phyloP scores from a whole-genome alignment of 2,888 invertebrate genomes.

The Orthonevra nobilis region DNA sequence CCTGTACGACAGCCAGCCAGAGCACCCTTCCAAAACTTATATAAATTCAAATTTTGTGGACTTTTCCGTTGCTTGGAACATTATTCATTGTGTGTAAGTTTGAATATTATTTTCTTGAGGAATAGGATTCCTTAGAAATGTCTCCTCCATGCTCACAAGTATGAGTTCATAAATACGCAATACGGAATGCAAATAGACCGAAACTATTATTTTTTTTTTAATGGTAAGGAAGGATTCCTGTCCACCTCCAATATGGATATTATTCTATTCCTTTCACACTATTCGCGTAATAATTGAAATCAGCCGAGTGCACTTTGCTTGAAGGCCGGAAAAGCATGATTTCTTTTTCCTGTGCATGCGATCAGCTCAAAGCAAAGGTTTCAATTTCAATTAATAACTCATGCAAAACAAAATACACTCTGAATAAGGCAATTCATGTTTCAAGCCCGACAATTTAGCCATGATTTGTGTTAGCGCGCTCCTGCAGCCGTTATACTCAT shows the following conservation, averaged over 20 bases:
- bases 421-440: slow-evolving; percentile 31
- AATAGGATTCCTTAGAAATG: no score
- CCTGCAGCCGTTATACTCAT: slow-evolving; percentile 20
- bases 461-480: slow-evolving; percentile 61
- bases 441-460: slow-evolving; percentile 41
- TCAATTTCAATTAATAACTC: slow-evolving; percentile 48
- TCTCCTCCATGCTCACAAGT: no score
- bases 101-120: background rate
- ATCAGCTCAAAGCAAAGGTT: no score
- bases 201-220: no score
- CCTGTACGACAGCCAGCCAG: no score
- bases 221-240: no score
- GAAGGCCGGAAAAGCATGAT: slow-evolving; percentile 9
- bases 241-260: no score
- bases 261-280: no score
- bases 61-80: slow-evolving; percentile 23
- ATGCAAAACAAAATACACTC: slow-evolving; percentile 15
- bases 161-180: background rate
- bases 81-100: slow-evolving; percentile 29
- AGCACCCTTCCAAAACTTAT: slow-evolving; percentile 40
- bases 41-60: slow-evolving; percentile 52
- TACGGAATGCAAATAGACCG: background rate
- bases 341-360: no score
- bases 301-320: no score
- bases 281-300: no score